Evolutionary conservation across 37 sponge, comb jelly and placozoan genomes (phyloP).

Genomic region (Oopsacas minuta): DNA sequence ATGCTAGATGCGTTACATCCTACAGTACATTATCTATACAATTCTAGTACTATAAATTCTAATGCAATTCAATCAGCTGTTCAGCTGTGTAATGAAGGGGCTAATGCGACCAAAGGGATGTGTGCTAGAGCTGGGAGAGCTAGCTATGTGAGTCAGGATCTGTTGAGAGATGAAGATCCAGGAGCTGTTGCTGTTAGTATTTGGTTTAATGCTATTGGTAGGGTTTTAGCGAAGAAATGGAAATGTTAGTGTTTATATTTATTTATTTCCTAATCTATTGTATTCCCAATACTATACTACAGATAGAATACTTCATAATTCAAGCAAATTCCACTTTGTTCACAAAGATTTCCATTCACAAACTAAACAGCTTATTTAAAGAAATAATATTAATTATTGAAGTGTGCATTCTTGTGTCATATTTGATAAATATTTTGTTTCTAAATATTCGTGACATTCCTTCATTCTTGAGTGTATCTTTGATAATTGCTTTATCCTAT

Average conservation of each 20-base stretch:
- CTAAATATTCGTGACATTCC: background rate
- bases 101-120: constrained; percentile 41
- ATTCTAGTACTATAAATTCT: background rate
- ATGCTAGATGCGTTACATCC: constrained; percentile 32
- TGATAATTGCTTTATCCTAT: background rate
- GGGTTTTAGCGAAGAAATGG: background rate
- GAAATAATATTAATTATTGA: background rate
- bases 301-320: too few species aligned
- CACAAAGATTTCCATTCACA: background rate
- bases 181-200: constrained; percentile 64
- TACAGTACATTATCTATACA: background rate
- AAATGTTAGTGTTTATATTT: background rate
- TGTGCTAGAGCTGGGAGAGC: constrained; percentile 66
- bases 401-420: background rate
- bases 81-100: constrained; percentile 48
- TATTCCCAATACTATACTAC: too few species aligned
- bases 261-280: background rate
- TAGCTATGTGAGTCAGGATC: constrained; percentile 46
- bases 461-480: background rate
- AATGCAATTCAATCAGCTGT: background rate
- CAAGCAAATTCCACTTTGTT: background rate
- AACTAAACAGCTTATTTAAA: background rate
- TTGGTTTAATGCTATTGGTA: constrained; percentile 37
- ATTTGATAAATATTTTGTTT: background rate
- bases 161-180: constrained; percentile 55